These are phyloP conservation scores for Neotoma lepida DNA, from an alignment of 2,113 vertebrate genomes.

Conservation along the genomic window DNA sequence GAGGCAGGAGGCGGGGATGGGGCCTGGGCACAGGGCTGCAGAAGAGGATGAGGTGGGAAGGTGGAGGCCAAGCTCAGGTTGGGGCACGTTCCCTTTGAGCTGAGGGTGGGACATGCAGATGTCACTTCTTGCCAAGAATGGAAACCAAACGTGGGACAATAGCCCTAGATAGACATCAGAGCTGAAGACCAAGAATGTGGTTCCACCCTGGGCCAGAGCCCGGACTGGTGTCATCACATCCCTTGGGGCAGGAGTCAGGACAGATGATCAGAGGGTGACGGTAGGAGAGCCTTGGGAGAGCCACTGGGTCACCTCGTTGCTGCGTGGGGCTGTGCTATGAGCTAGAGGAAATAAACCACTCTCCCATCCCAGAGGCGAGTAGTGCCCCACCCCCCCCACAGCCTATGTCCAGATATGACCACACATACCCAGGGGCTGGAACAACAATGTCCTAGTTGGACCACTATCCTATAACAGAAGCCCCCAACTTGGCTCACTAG, in stretches of 20 bases:
- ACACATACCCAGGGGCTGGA: fast-evolving
- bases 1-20: fast-evolving
- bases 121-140: background rate
- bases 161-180: background rate
- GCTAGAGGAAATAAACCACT: no score
- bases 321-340: background rate
- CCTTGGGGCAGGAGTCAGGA: background rate
- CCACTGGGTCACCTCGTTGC: background rate
- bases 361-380: background rate
- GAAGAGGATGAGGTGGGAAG: no score
- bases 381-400: background rate
- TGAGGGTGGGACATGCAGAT: background rate
- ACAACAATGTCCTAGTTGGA: background rate
- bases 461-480: background rate
- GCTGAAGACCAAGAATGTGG: background rate
- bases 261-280: fast-evolving
- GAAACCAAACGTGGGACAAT: background rate
- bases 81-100: background rate
- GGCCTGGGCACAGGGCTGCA: background rate
- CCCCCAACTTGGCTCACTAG: background rate
- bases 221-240: background rate
- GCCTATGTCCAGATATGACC: background rate
- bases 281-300: background rate
- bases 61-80: background rate
- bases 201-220: background rate